Evolutionary conservation across 2,888 invertebrate genomes (phyloP), one percentile per base, ranked within the genome.

Genomic region (Xestia rhomboidea): DNA sequence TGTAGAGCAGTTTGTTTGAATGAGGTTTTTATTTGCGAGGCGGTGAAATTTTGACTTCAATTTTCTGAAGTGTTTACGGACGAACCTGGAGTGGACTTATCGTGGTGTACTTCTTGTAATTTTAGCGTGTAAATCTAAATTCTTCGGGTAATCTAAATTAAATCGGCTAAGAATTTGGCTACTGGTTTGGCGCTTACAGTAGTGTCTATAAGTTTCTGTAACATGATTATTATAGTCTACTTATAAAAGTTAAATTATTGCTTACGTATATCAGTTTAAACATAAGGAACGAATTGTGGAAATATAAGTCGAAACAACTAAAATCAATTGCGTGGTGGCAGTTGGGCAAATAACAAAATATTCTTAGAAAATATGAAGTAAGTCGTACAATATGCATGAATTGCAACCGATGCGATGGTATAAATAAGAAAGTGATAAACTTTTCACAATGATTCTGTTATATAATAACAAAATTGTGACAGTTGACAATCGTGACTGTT

Each of bases 331-430:
- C 7, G 27, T 30, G 27, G 27, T 30, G 27, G 2, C 34, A 60
- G 18, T 60, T 24, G n/a, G 34, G 30, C 18, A 46, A 46, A 51
- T 51, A 7, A 11, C 0, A 18, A 49, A n/a, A 27, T 27, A 57
- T n/a, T n/a, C 6, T 5, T 18, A 24, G 13, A 6, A 13, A 46
- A 38, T n/a, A 18, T 46, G 15, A 64, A 57, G n/a, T n/a, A n/a
- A 30, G 21, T 46, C 41, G 24, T 46, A 46, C 38, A 64, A 72
- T 64, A 41, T 57, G 38, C 41, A 64, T 83, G 63, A 87, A 82
- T 73, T 86, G 84, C 60, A 86, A 41, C 41, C 6, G 0, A 80
- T 13, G n/a, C 24, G 75, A 80, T 81, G 41, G 34, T 73, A n/a
- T 54, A n/a, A n/a, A n/a, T 18, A 60, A n/a, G 41, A 81, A 73